Evolutionary conservation across 2,113 vertebrate genomes (phyloP).

Genomic region (Chloebia gouldiae): DNA sequence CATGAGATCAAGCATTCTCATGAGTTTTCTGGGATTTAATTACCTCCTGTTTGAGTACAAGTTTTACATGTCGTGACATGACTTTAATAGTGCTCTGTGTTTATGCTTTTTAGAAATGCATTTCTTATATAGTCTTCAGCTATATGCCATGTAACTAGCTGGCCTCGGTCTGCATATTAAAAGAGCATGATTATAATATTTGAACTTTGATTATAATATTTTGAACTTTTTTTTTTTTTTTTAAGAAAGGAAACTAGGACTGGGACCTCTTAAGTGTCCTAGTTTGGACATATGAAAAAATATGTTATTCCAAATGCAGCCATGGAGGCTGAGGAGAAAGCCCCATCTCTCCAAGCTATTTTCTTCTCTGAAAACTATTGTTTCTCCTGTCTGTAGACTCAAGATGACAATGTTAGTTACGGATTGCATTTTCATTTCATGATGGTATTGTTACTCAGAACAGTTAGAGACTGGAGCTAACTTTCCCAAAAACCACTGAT

Average conservation of each 20-base stretch:
- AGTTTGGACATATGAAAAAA: background rate
- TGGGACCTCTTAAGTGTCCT: background rate
- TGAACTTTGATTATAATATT: background rate
- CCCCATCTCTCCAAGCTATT: background rate
- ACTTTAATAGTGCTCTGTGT: conserved; percentile 7
- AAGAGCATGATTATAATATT: background rate
- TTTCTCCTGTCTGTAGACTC: background rate
- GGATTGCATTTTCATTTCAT: background rate
- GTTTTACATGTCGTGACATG: background rate
- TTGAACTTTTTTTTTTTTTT: background rate
- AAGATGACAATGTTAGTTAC: background rate
- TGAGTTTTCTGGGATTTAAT: conserved; percentile 14
- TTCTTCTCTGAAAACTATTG: background rate
- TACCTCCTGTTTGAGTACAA: background rate
- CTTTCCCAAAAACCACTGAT: background rate
- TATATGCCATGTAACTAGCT: background rate
- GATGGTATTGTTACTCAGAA: background rate
- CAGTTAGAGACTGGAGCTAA: background rate
- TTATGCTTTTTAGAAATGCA: conserved; percentile 12
- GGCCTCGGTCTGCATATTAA: background rate
- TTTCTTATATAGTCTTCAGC: background rate
- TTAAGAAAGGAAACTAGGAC: background rate
- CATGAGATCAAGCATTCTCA: background rate
- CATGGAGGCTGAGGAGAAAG: background rate
- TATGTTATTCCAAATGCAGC: background rate